Conservation (phyloP, 1,140 invertebrate genomes). For the Drosophila persimilis region DNA sequence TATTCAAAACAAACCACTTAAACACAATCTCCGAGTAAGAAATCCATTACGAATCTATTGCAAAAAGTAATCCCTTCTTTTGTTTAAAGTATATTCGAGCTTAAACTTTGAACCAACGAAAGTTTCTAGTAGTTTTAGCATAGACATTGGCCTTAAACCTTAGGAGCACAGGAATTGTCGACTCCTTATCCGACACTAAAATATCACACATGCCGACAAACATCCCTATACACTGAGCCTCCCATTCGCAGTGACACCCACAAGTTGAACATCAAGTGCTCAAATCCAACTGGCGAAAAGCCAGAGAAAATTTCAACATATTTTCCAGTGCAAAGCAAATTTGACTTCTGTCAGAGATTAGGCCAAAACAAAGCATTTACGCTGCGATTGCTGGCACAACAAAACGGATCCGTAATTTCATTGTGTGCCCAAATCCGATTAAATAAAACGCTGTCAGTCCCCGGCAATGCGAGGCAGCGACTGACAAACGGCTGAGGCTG, state of each 20-base stretch:
- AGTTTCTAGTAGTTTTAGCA: no score
- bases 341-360: conserved; percentile 78
- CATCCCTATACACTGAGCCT: not conserved
- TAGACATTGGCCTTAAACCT: no score
- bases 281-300: conserved; percentile 35
- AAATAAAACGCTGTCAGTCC: conserved; percentile 70
- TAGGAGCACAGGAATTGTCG: no score
- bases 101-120: no score
- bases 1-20: no score
- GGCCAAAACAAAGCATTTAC: conserved; percentile 74
- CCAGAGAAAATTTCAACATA: conserved; percentile 69
- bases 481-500: conserved; percentile 14
- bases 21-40: no score
- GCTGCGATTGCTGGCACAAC: conserved; percentile 68
- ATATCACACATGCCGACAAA: conserved; percentile 2
- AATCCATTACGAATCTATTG: no score
- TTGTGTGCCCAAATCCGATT: conserved; percentile 76
- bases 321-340: conserved; percentile 65
- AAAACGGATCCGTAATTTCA: conserved; percentile 70
- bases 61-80: no score
- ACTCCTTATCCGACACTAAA: no score
- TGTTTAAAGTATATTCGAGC: no score
- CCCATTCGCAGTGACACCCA: conserved; percentile 5
- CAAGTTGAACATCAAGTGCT: conserved; percentile 19
- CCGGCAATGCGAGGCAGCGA: conserved; percentile 51